phyloP scores from a whole-genome alignment of 2,888 invertebrate genomes.

The Netelia fuscicornis region DNA sequence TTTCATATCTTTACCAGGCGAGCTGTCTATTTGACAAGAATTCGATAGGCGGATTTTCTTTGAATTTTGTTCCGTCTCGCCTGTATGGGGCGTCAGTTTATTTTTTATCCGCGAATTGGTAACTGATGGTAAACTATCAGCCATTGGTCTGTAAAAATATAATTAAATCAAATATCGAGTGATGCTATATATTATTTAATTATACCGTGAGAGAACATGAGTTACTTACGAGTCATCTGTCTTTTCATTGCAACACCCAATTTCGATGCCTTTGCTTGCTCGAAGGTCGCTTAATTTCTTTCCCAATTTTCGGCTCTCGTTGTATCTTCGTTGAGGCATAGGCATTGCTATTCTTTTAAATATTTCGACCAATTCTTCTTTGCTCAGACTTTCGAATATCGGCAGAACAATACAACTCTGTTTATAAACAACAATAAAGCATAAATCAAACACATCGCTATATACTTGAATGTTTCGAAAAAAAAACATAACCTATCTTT shows the following conservation, averaged over 20 bases:
- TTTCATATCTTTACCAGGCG: constrained; percentile 47
- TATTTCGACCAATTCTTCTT: constrained; percentile 77
- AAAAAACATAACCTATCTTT: constrained; percentile 57
- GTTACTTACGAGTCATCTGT: constrained; percentile 69
- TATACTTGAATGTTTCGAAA: neutral
- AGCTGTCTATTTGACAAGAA: constrained; percentile 22
- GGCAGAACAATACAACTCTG: constrained; percentile 79
- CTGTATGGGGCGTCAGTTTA: constrained; percentile 49
- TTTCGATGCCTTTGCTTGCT: constrained; percentile 66
- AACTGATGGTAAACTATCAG: neutral
- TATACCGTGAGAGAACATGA: neutral
- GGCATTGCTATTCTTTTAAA: constrained; percentile 79
- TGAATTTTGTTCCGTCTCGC: constrained; percentile 57
- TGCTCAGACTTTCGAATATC: constrained; percentile 72
- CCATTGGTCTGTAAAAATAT: constrained; percentile 25
- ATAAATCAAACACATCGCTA: neutral
- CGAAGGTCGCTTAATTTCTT: constrained; percentile 72
- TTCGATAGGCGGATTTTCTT: constrained; percentile 70
- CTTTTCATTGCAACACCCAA: constrained; percentile 61
- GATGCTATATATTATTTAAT: neutral
- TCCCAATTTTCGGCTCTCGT: constrained; percentile 69
- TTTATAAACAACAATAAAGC: constrained; percentile 34
- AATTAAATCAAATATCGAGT: neutral
- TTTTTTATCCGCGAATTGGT: constrained; percentile 1
- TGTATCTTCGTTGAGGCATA: constrained; percentile 76